These are phyloP conservation scores for Stenodema calcarata DNA, from an alignment of 2,888 invertebrate species.

Conservation along the genomic window DNA sequence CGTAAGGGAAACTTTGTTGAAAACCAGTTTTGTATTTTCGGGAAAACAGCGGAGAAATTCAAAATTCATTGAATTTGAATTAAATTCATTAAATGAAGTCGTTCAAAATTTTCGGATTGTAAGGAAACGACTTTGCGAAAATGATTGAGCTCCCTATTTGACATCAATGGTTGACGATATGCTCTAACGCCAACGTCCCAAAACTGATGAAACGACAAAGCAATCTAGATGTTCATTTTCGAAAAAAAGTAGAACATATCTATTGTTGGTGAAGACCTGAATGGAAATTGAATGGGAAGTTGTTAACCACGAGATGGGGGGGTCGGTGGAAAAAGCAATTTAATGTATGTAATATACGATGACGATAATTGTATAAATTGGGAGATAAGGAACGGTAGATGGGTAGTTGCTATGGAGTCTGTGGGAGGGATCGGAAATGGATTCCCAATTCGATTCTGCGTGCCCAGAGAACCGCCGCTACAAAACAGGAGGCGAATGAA, in stretches of 20 bases:
- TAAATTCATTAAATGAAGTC: too few species aligned
- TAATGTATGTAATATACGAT: constrained; percentile 47
- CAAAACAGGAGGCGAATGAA: not conserved
- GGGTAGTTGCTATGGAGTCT: constrained; percentile 25
- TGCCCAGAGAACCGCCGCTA: not conserved
- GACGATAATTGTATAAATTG: constrained; percentile 51
- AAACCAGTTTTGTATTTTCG: too few species aligned
- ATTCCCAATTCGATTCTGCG: constrained; percentile 44
- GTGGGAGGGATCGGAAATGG: constrained; percentile 42
- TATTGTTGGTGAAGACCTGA: not conserved
- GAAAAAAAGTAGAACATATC: not conserved
- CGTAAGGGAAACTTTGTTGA: too few species aligned
- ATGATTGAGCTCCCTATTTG: too few species aligned
- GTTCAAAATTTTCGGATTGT: too few species aligned
- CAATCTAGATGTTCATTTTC: not conserved
- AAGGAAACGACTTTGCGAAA: too few species aligned
- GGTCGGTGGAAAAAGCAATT: constrained; percentile 30
- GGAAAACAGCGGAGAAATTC: too few species aligned
- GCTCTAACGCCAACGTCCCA: not conserved
- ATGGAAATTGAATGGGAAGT: not conserved
- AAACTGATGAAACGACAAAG: not conserved
- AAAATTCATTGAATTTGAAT: too few species aligned
- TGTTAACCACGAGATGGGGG: not conserved
- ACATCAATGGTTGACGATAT: too few species aligned
- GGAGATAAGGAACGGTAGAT: constrained; percentile 45